Conservation (phyloP, 53 echinoderm and acorn worm genomes). For the Antedon mediterranea region DNA sequence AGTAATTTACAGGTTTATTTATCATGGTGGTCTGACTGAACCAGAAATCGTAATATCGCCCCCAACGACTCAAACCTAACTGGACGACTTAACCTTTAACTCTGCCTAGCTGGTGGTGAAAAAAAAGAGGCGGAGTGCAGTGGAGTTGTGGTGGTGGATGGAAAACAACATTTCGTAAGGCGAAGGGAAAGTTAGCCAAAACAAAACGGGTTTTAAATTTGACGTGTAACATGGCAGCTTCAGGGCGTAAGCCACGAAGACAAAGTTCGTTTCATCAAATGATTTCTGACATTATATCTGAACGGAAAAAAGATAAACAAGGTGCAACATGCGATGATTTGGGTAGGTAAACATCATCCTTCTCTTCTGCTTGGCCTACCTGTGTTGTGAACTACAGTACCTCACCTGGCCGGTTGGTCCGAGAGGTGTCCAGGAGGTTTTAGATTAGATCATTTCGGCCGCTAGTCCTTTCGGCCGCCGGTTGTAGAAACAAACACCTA, state of each 20-base stretch:
- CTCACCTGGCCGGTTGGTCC: too few relatives aligned
- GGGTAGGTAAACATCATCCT: neutral
- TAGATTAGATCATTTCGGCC: too few relatives aligned
- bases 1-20: too few relatives aligned
- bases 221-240: conserved; percentile 18
- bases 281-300: conserved; percentile 50
- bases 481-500: too few relatives aligned
- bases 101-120: neutral
- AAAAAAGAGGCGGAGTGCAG: neutral
- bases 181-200: neutral
- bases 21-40: too few relatives aligned
- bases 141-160: too few relatives aligned
- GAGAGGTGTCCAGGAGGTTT: too few relatives aligned
- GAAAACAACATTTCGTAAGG: too few relatives aligned
- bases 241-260: conserved; percentile 16
- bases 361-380: too few relatives aligned
- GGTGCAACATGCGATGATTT: neutral
- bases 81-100: neutral
- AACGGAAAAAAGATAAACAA: conserved; percentile 27
- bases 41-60: neutral
- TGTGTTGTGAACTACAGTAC: too few relatives aligned
- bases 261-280: conserved; percentile 56
- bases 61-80: neutral
- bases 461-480: too few relatives aligned
- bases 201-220: neutral